phyloP scores from a whole-genome alignment of 2,113 vertebrate genomes.

The Stigmatopora argus region DNA sequence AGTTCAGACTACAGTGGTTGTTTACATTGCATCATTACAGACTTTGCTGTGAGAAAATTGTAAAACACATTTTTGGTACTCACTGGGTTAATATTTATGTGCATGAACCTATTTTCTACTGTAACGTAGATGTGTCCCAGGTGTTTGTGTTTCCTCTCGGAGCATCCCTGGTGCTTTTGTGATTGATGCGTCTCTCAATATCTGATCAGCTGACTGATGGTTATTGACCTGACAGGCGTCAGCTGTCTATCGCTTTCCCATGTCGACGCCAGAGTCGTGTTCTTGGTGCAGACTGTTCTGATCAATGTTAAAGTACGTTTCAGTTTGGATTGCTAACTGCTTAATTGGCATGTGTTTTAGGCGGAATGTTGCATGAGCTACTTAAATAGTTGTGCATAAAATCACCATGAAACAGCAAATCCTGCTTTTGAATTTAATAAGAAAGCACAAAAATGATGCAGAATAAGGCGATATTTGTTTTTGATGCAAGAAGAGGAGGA shows the following conservation, averaged over 20 bases:
- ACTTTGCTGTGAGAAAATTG: too few species aligned
- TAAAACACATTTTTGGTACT: too few species aligned
- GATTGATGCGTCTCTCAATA: constrained; percentile 21
- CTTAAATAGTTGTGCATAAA: too few species aligned
- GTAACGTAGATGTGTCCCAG: background rate
- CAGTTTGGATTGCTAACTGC: background rate
- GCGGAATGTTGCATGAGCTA: background rate
- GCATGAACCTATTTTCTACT: background rate
- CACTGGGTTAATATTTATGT: background rate
- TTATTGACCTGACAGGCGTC: constrained; percentile 18
- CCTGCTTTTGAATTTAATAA: background rate
- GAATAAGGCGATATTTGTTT: background rate
- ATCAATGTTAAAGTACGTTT: constrained; percentile 7
- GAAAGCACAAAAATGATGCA: too few species aligned
- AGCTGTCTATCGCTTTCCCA: background rate
- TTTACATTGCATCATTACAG: too few species aligned
- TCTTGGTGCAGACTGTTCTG: constrained; percentile 19
- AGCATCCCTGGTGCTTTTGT: background rate
- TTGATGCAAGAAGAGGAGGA: background rate
- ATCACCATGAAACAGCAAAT: background rate
- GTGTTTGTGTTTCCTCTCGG: constrained; percentile 2
- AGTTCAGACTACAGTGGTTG: too few species aligned
- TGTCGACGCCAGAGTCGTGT: constrained; percentile 14
- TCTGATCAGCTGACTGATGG: constrained; percentile 16
- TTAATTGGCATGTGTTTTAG: background rate